Conservation (phyloP, 1,140 invertebrate species). For the Drosophila nebulosa region DNA sequence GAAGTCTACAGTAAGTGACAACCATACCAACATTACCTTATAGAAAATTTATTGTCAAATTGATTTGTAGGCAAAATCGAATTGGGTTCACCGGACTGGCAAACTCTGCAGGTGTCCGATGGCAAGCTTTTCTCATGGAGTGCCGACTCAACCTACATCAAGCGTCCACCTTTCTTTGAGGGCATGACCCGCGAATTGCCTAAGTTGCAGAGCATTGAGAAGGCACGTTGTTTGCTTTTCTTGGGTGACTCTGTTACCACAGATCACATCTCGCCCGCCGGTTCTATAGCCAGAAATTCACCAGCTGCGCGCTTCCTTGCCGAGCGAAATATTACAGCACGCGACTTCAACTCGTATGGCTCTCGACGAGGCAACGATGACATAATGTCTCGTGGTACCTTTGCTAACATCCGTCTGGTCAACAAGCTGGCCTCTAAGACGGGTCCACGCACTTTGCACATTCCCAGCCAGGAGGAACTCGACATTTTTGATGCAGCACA, state of each 20-base stretch:
- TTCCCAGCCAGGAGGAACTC: constrained; percentile 94
- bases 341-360: constrained; percentile 99
- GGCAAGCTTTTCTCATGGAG: constrained; percentile 97
- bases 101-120: constrained; percentile 89
- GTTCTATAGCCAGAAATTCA: constrained; percentile 96
- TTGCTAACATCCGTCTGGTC: constrained; percentile 97
- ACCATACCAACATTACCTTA: not conserved
- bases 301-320: constrained; percentile 95
- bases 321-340: constrained; percentile 90
- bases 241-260: constrained; percentile 98
- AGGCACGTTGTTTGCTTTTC: constrained; percentile 91
- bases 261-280: constrained; percentile 99
- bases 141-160: constrained; percentile 95
- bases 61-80: constrained; percentile 86
- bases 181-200: constrained; percentile 88
- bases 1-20: constrained; percentile 85
- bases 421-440: constrained; percentile 93
- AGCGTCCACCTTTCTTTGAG: constrained; percentile 98
- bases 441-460: constrained; percentile 94
- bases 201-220: constrained; percentile 82
- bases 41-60: not conserved
- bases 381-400: constrained; percentile 98
- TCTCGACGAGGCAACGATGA: constrained; percentile 96
- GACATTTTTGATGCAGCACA: constrained; percentile 98
- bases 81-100: constrained; percentile 93